Base-by-base conservation (phyloP, 2,888 invertebrate genomes). In the Hyalella azteca region DNA sequence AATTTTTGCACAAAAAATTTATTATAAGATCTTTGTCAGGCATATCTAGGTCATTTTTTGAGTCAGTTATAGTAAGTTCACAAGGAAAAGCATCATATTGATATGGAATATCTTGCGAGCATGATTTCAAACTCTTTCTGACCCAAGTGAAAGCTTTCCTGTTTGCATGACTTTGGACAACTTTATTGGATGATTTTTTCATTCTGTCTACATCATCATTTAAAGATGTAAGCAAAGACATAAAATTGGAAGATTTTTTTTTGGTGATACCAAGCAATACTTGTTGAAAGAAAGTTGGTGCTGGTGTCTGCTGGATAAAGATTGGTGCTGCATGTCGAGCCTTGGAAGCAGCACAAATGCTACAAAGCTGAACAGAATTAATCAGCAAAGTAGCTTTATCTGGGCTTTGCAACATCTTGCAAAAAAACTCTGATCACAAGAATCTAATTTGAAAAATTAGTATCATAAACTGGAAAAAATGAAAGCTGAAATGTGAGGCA, bases 11-110 rank as follows among this genome's bases (percentile, higher is more conserved):
- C 9, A 66, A 15, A 36, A 36, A 66, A 9, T 39, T 36, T 15
- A 66, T 7, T n/a, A 66, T 66, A 36, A 45, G 15, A 15, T 45
- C 45, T 45, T 19, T 36, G 66, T 29, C 36, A 19, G 66, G 29
- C 5, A 15, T 66, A 66, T 32, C 36, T 36, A 7, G n/a, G 19
- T 13, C n/a, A 32, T 36, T n/a, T 13, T 66, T 36, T 15, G 4
- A 13, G 29, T 66, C 66, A 66, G 32, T 36, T 29, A 66, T 66
- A 13, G 66, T 66, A 19, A 66, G 22, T 36, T 66, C 66, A 66
- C 66, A 36, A 29, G 66, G 36, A 7, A 66, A n/a, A 4, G 66
- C 36, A 66, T 66, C 29, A 36, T 66, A 66, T n/a, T 32, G 36
- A 36, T 15, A 19, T n/a, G 66, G 66, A 29, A 66, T 36, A 15